Percentiles rank a stretch among this genome's conserved stretches.
Conservation (phyloP, 1,140 invertebrate species). For the Drosophila neocordata region DNA sequence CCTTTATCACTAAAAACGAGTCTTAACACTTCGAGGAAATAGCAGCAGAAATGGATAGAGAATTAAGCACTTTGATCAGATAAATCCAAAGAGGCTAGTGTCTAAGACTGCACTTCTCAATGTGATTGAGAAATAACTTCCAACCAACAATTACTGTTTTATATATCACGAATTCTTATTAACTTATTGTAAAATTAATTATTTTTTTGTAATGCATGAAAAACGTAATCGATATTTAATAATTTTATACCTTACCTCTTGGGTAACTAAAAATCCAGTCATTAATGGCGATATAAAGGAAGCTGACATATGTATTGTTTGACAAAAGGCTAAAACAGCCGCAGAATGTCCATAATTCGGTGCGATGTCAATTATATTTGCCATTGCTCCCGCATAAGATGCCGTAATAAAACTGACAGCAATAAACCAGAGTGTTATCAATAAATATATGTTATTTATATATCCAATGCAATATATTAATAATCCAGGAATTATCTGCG, state of each 20-base stretch:
- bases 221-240: background rate
- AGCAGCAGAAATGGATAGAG: no score
- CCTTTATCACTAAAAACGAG: no score
- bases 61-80: no score
- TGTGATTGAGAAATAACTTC: no score
- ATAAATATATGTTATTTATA: conserved; percentile 86
- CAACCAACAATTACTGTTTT: no score
- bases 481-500: conserved; percentile 88
- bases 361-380: conserved; percentile 89
- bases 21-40: no score
- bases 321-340: conserved; percentile 88
- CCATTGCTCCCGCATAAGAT: conserved; percentile 90
- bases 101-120: no score
- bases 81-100: no score
- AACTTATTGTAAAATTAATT: no score
- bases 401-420: conserved; percentile 89
- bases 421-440: conserved; percentile 87
- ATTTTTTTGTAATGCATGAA: no score
- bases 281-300: conserved; percentile 88
- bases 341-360: conserved; percentile 87
- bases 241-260: conserved; percentile 73
- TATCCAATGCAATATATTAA: conserved; percentile 87
- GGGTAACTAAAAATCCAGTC: conserved; percentile 85
- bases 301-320: conserved; percentile 90
- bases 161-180: no score